Evolutionary conservation across 1,140 invertebrate species (phyloP).

Genomic region (Whitmania pigra): DNA sequence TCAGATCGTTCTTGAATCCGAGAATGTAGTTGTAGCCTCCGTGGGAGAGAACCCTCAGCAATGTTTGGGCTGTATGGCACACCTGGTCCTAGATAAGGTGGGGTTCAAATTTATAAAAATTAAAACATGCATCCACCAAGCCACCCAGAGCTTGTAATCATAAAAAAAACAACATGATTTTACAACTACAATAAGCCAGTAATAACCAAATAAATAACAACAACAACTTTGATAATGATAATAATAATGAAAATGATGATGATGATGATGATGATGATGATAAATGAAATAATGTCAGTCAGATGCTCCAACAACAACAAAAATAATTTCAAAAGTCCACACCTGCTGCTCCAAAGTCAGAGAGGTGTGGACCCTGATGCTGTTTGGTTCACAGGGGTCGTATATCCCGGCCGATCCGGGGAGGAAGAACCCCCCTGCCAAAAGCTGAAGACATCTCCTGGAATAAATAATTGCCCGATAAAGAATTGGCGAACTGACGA

Average conservation of each 20-base stretch:
- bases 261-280: too few species aligned
- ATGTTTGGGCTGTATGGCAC: conserved; percentile 75
- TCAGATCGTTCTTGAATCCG: conserved; percentile 52
- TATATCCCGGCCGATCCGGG: conserved; percentile 85
- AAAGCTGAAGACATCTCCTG: conserved; percentile 69
- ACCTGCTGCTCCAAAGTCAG: conserved; percentile 82
- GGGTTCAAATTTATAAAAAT: conserved; percentile 6
- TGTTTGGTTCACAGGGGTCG: conserved; percentile 81
- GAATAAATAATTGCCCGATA: conserved; percentile 29
- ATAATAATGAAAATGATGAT: too few species aligned
- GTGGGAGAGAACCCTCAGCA: conserved; percentile 73
- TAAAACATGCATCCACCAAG: too few species aligned
- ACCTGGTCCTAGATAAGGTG: conserved; percentile 56
- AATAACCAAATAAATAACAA: too few species aligned
- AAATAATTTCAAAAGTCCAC: conserved; percentile 6
- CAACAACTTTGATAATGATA: too few species aligned
- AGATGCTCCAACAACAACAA: too few species aligned
- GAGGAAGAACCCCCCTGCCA: conserved; percentile 83
- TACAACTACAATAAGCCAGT: too few species aligned
- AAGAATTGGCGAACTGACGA: neutral
- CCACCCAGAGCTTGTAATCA: too few species aligned
- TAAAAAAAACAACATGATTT: too few species aligned
- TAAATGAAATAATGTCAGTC: too few species aligned
- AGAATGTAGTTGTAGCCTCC: conserved; percentile 82
- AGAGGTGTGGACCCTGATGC: conserved; percentile 73